phyloP scores from a whole-genome alignment of 2,797 vertebrate species.

The Rhinogobio ventralis region DNA sequence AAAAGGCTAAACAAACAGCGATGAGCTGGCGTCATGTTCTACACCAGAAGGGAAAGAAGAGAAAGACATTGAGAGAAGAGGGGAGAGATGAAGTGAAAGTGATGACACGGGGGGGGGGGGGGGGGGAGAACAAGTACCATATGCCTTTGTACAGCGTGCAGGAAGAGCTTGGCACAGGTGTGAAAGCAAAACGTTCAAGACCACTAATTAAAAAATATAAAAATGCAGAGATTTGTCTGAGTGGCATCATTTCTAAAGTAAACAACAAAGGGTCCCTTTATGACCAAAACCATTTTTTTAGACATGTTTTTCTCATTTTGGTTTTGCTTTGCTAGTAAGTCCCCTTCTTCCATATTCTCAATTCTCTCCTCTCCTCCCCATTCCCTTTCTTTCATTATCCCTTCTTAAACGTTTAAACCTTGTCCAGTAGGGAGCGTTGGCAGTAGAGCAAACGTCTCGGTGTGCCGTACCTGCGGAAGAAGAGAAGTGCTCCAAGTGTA shows the following conservation, averaged over 20 bases:
- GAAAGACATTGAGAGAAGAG: slow-evolving; percentile 56
- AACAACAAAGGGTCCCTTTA: slow-evolving; percentile 42
- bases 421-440: slow-evolving; percentile 84
- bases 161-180: slow-evolving; percentile 32
- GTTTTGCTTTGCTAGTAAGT: slow-evolving; percentile 26
- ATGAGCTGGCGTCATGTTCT: slow-evolving; percentile 79
- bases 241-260: slow-evolving; percentile 41
- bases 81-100: slow-evolving; percentile 36
- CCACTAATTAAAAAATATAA: slow-evolving; percentile 36
- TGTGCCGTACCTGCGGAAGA: slow-evolving; percentile 88
- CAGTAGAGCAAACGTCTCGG: slow-evolving; percentile 91
- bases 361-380: slow-evolving; percentile 32
- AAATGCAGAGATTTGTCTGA: slow-evolving; percentile 43
- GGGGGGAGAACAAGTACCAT: not conserved
- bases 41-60: slow-evolving; percentile 61
- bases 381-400: slow-evolving; percentile 11
- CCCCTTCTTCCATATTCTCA: slow-evolving; percentile 48
- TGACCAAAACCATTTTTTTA: slow-evolving; percentile 32
- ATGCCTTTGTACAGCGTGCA: slow-evolving; percentile 11
- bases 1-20: slow-evolving; percentile 82
- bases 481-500: slow-evolving; percentile 82
- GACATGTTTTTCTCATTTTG: slow-evolving; percentile 49
- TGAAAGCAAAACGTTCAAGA: slow-evolving; percentile 30
- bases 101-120: slow-evolving; percentile 4
- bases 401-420: slow-evolving; percentile 74